These are phyloP conservation scores for Aricia agestis DNA, from an alignment of 1,140 invertebrate genomes.

Conservation along the genomic window DNA sequence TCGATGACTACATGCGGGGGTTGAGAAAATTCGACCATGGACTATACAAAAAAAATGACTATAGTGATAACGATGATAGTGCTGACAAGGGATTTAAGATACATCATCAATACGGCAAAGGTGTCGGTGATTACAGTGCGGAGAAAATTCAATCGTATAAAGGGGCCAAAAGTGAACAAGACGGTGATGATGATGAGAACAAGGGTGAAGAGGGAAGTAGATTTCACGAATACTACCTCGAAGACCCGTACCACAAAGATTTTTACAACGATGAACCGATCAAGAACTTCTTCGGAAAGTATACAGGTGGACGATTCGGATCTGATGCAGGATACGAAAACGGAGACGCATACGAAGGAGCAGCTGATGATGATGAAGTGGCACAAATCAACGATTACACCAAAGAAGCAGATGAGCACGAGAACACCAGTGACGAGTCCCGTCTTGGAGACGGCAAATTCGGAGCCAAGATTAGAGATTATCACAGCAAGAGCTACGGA, in stretches of 20 bases:
- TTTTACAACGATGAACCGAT: constrained; percentile 79
- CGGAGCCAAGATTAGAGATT: constrained; percentile 51
- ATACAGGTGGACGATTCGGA: constrained; percentile 67
- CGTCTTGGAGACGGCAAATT: constrained; percentile 58
- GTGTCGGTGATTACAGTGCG: constrained; percentile 55
- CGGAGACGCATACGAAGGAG: constrained; percentile 71
- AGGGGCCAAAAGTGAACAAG: constrained; percentile 44
- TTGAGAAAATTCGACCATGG: constrained; percentile 46
- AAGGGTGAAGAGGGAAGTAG: constrained; percentile 79
- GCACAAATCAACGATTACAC: constrained; percentile 68
- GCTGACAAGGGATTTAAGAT: constrained; percentile 64
- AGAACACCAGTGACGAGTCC: constrained; percentile 59
- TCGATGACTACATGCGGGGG: constrained; percentile 51
- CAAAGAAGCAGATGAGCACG: constrained; percentile 63
- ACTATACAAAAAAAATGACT: constrained; percentile 43
- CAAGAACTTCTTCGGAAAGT: constrained; percentile 74
- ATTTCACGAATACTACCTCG: constrained; percentile 82
- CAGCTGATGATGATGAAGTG: constrained; percentile 57
- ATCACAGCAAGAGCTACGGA: constrained; percentile 60
- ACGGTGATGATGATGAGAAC: constrained; percentile 68
- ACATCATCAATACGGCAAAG: constrained; percentile 51
- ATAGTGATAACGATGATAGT: constrained; percentile 50
- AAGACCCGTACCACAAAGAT: constrained; percentile 82
- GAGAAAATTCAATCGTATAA: constrained; percentile 57
- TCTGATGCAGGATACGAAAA: constrained; percentile 66